These are phyloP conservation scores for Morpho helenor DNA, from an alignment of 2,888 invertebrate genomes.

Conservation along the genomic window DNA sequence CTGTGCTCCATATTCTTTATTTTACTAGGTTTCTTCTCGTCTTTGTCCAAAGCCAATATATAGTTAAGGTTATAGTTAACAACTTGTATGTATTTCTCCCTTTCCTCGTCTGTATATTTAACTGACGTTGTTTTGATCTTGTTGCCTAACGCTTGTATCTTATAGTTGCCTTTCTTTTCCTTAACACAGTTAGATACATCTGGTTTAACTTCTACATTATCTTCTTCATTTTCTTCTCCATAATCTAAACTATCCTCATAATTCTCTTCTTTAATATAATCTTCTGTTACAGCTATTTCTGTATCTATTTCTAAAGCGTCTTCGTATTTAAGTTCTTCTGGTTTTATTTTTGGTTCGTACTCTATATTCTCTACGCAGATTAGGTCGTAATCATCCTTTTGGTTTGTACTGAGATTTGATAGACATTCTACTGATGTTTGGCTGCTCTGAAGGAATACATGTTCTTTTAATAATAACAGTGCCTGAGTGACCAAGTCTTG, in stretches of 20 bases:
- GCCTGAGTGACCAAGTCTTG: no score
- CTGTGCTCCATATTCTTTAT: conserved; percentile 11
- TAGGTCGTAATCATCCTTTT: conserved; percentile 3
- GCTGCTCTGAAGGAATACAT: neutral
- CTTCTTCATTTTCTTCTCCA: neutral
- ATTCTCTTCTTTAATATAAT: conserved; percentile 5
- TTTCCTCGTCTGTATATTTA: conserved; percentile 5
- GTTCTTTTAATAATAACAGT: neutral
- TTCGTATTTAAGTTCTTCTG: conserved; percentile 1
- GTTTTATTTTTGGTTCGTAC: conserved; percentile 1
- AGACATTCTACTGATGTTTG: neutral
- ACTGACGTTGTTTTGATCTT: conserved; percentile 3
- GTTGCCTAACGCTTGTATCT: neutral
- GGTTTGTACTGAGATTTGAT: neutral
- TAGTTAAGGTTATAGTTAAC: conserved; percentile 2
- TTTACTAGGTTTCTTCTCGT: neutral
- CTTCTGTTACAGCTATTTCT: neutral
- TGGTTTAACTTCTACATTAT: neutral
- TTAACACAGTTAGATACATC: neutral
- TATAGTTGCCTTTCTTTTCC: conserved; percentile 6
- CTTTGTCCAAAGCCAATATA: neutral
- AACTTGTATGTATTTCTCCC: conserved; percentile 1
- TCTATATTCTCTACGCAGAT: neutral
- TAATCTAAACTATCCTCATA: neutral
- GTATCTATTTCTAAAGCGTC: neutral